Percentiles rank a stretch among this genome's conserved stretches.
These are phyloP conservation scores for Oscheius sp. DNA, from an alignment of 2,888 invertebrate species.

Conservation along the genomic window DNA sequence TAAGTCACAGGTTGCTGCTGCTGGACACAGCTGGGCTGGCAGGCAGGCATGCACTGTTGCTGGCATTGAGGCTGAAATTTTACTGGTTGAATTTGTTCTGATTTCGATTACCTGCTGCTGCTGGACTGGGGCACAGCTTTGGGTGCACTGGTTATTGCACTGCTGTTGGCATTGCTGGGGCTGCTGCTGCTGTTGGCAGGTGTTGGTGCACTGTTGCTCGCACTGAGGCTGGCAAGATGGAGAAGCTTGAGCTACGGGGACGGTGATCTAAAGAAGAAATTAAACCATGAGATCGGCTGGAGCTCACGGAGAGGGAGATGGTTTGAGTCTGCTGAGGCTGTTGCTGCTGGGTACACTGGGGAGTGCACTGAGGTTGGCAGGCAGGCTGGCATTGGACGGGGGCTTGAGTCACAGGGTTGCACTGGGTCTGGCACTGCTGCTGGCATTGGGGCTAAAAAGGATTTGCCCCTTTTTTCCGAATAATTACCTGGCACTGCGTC, in stretches of 20 bases:
- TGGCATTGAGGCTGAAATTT: slow-evolving; percentile 34
- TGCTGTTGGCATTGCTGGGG: slow-evolving; percentile 36
- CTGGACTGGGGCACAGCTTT: slow-evolving; percentile 36
- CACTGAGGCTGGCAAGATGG: slow-evolving; percentile 50
- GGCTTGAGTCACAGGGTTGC: slow-evolving; percentile 33
- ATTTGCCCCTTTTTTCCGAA: slow-evolving; percentile 39
- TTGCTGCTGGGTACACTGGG: slow-evolving; percentile 34
- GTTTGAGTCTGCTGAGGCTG: slow-evolving; percentile 39
- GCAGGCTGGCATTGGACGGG: slow-evolving; percentile 2
- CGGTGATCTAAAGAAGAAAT: slow-evolving; percentile 11
- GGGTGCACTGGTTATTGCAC: slow-evolving; percentile 39
- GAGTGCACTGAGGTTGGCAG: slow-evolving; percentile 26
- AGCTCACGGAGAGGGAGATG: slow-evolving; percentile 33
- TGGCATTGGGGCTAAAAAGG: slow-evolving; percentile 25
- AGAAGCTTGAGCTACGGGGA: slow-evolving; percentile 35
- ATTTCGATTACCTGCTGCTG: slow-evolving; percentile 35
- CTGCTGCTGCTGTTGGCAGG: slow-evolving; percentile 43
- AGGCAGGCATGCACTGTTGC: slow-evolving; percentile 48
- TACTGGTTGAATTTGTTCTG: no score
- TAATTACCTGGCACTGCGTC: slow-evolving; percentile 41
- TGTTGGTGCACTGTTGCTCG: slow-evolving; percentile 44
- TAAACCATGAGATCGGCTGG: no score
- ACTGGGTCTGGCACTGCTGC: slow-evolving; percentile 28
- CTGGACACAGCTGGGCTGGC: slow-evolving; percentile 41
- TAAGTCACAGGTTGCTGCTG: slow-evolving; percentile 37